These are phyloP conservation scores for Bedellia somnulentella DNA, from an alignment of 2,888 invertebrate species.

Conservation along the genomic window DNA sequence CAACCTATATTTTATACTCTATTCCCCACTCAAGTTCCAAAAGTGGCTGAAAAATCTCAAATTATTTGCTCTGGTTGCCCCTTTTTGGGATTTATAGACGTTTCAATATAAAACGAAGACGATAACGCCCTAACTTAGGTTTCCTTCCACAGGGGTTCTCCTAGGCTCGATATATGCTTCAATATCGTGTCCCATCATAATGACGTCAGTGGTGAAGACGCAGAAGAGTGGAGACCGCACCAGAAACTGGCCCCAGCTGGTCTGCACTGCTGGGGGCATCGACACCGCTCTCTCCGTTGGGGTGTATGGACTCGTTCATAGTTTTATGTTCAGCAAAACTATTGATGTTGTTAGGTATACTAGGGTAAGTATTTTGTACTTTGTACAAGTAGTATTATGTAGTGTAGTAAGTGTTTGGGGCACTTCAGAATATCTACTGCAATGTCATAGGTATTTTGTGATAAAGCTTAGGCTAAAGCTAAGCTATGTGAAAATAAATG, in stretches of 20 bases:
- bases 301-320: constrained; percentile 34
- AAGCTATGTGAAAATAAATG: too few species aligned
- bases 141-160: constrained; percentile 22
- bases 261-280: constrained; percentile 36
- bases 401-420: too few species aligned
- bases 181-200: constrained; percentile 37
- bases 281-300: constrained; percentile 47
- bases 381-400: too few species aligned
- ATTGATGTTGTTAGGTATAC: constrained; percentile 27
- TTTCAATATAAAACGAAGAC: too few species aligned
- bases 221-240: constrained; percentile 17
- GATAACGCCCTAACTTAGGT: too few species aligned
- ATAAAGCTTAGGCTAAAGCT: too few species aligned
- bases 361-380: constrained; percentile 21
- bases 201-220: constrained; percentile 30
- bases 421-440: too few species aligned
- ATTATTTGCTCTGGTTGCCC: too few species aligned
- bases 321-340: constrained; percentile 28
- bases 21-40: too few species aligned
- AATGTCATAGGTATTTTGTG: too few species aligned
- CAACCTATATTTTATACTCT: background rate
- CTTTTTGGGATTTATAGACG: too few species aligned
- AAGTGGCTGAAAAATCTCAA: too few species aligned
- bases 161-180: constrained; percentile 40
- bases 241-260: constrained; percentile 37